Evolutionary conservation across 2,888 invertebrate species (phyloP).

Genomic region (Desoria tigrina): DNA sequence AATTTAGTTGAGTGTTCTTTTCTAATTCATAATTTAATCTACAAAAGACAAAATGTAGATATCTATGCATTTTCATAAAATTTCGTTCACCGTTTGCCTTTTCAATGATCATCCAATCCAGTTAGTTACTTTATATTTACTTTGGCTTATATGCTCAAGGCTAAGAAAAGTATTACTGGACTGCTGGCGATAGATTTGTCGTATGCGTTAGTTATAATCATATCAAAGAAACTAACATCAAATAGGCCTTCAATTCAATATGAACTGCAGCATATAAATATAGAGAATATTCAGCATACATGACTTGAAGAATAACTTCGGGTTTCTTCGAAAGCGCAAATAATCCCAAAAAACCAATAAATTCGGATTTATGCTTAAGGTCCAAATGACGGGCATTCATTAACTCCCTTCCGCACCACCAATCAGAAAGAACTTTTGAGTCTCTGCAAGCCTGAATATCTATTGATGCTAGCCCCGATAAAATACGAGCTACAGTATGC

Average conservation of each 20-base stretch:
- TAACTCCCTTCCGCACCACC: constrained; percentile 46
- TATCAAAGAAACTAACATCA: background rate
- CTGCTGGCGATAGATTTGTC: too few relatives aligned
- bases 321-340: constrained; percentile 40
- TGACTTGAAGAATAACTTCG: constrained; percentile 21
- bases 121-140: too few relatives aligned
- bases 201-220: background rate
- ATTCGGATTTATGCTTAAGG: constrained; percentile 43
- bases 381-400: constrained; percentile 34
- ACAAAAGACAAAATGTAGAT: too few relatives aligned
- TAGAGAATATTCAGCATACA: constrained; percentile 37
- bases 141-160: too few relatives aligned
- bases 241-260: background rate
- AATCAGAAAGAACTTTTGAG: constrained; percentile 32
- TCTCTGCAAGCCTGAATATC: constrained; percentile 35
- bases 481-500: constrained; percentile 31
- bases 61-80: too few relatives aligned
- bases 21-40: too few relatives aligned
- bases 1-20: too few relatives aligned
- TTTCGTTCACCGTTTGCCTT: too few relatives aligned
- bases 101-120: too few relatives aligned
- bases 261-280: background rate
- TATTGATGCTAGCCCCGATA: constrained; percentile 41
- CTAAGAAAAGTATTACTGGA: too few relatives aligned
- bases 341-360: constrained; percentile 41